These are phyloP conservation scores for Clepsis dumicolana DNA, from an alignment of 2,888 invertebrate species.

Conservation along the genomic window DNA sequence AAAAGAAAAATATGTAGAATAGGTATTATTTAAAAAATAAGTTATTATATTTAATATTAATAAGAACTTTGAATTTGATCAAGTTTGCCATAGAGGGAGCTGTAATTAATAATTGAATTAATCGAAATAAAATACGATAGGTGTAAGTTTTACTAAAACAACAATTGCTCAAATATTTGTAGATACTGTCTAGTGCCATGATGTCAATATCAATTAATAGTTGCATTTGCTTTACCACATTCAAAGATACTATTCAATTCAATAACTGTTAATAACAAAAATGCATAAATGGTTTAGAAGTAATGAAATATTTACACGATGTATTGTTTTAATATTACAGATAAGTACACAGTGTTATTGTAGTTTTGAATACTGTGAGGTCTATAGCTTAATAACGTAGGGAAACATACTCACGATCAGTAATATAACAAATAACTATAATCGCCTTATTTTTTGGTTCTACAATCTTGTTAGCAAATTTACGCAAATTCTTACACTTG, in stretches of 20 bases:
- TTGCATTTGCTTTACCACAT: not conserved
- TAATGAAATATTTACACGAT: constrained; percentile 35
- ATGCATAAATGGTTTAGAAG: not conserved
- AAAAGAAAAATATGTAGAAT: no score
- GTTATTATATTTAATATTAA: no score
- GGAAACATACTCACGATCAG: constrained; percentile 34
- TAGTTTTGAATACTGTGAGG: not conserved
- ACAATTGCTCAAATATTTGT: not conserved
- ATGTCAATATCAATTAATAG: not conserved
- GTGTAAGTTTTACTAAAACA: no score
- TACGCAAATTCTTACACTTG: constrained; percentile 41
- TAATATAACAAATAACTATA: constrained; percentile 38
- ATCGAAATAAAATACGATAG: no score
- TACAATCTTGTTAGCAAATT: constrained; percentile 42
- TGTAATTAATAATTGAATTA: no score
- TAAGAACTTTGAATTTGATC: no score
- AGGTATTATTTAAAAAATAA: no score
- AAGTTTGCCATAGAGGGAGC: no score
- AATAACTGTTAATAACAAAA: not conserved
- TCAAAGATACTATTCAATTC: not conserved
- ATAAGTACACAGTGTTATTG: constrained; percentile 1
- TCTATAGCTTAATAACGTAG: not conserved
- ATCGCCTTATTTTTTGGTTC: constrained; percentile 30
- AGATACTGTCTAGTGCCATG: not conserved
- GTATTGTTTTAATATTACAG: constrained; percentile 27